These are phyloP conservation scores for Volucella bombylans DNA, from an alignment of 2,888 invertebrate species.

Conservation along the genomic window DNA sequence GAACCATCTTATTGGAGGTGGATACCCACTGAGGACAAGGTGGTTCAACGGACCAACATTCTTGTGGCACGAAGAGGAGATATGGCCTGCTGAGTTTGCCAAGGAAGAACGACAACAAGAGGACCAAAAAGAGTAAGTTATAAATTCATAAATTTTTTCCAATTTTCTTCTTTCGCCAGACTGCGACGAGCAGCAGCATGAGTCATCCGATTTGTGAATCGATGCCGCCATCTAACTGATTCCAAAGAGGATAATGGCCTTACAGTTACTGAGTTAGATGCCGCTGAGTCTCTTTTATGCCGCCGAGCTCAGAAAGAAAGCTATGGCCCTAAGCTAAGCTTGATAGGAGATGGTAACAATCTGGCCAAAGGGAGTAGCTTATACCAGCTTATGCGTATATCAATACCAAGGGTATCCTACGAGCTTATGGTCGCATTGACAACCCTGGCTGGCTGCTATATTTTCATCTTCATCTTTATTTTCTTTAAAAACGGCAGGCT, in stretches of 20 bases:
- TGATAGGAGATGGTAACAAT: too few relatives aligned
- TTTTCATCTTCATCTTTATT: too few relatives aligned
- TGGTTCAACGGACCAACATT: background rate
- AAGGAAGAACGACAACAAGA: too few relatives aligned
- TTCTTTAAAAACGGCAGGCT: too few relatives aligned
- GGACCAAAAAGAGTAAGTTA: background rate
- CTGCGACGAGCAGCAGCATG: background rate
- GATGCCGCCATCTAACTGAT: background rate
- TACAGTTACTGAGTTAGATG: background rate
- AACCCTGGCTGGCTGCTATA: too few relatives aligned
- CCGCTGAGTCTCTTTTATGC: background rate
- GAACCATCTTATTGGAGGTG: constrained; percentile 72
- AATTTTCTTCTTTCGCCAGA: background rate
- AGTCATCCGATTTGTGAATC: background rate
- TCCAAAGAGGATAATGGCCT: background rate
- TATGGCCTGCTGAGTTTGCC: background rate
- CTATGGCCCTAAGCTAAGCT: too few relatives aligned
- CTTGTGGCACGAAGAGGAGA: too few relatives aligned
- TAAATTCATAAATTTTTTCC: background rate
- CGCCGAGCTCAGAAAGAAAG: too few relatives aligned
- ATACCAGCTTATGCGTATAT: too few relatives aligned
- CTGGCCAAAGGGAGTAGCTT: too few relatives aligned
- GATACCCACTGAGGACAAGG: constrained; percentile 38
- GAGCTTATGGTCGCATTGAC: too few relatives aligned
- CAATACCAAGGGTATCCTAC: too few relatives aligned